These are phyloP conservation scores for Strongylocentrotus purpuratus DNA, from an alignment of 35 echinoderm and acorn worm species.

Conservation along the genomic window DNA sequence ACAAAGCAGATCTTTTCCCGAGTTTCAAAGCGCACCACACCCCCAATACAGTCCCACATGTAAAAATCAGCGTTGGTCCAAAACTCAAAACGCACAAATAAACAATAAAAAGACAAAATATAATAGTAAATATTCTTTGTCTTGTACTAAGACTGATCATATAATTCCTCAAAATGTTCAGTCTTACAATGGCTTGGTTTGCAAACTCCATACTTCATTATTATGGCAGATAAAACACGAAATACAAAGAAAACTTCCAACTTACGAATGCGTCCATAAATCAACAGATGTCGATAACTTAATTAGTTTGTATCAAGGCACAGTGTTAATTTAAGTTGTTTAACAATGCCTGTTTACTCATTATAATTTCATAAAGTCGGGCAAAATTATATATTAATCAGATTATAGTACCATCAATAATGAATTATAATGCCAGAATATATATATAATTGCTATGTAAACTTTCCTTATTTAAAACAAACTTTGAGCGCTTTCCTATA, in stretches of 20 bases:
- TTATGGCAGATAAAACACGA: background rate
- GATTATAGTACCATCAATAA: too few relatives aligned
- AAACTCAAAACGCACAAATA: background rate
- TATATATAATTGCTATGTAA: too few relatives aligned
- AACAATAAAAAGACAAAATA: background rate
- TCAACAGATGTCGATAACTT: background rate
- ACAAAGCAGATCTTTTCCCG: background rate
- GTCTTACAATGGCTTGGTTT: background rate
- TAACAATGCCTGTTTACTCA: too few relatives aligned
- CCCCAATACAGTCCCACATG: conserved; percentile 39
- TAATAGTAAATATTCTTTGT: background rate
- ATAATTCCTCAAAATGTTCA: background rate
- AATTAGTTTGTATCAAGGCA: background rate
- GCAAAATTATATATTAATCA: too few relatives aligned
- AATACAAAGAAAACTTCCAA: background rate
- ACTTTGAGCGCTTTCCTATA: too few relatives aligned
- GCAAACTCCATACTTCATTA: background rate
- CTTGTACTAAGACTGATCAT: background rate
- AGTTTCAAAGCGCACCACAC: background rate
- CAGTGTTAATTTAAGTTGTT: too few relatives aligned
- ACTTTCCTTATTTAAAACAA: too few relatives aligned
- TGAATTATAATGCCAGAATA: too few relatives aligned
- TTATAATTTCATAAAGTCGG: too few relatives aligned
- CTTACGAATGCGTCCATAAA: background rate
- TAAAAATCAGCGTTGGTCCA: background rate